Conservation (phyloP, 2,888 invertebrate genomes). For the Nomada fucata region DNA sequence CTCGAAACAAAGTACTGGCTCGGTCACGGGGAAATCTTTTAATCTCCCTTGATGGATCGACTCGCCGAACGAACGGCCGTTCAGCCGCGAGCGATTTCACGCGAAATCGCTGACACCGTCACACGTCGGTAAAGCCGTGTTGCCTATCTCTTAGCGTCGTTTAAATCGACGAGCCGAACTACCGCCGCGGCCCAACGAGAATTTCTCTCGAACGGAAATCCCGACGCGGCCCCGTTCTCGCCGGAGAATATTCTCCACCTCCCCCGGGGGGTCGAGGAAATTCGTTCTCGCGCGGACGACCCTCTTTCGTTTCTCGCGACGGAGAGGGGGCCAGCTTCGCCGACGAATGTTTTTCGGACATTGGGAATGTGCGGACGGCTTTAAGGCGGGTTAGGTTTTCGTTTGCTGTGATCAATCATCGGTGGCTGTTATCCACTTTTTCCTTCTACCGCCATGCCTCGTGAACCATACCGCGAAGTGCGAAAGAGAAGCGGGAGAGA, state of each 20-base stretch:
- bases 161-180: slow-evolving; percentile 2
- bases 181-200: slow-evolving; percentile 13
- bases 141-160: neutral
- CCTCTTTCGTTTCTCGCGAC: slow-evolving; percentile 46
- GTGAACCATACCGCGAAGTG: slow-evolving; percentile 80
- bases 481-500: slow-evolving; percentile 17
- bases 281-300: slow-evolving; percentile 34
- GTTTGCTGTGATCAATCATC: slow-evolving; percentile 72
- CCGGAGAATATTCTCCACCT: slow-evolving; percentile 14
- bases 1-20: slow-evolving; percentile 5
- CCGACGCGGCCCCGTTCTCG: slow-evolving; percentile 24
- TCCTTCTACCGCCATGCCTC: slow-evolving; percentile 82
- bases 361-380: slow-evolving; percentile 68
- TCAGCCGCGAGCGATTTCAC: slow-evolving; percentile 25
- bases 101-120: slow-evolving; percentile 29
- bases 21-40: slow-evolving; percentile 15
- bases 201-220: slow-evolving; percentile 32
- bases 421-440: slow-evolving; percentile 62
- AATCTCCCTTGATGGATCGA: slow-evolving; percentile 27
- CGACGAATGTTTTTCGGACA: slow-evolving; percentile 81
- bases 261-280: slow-evolving; percentile 6
- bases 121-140: neutral
- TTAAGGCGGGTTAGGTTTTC: slow-evolving; percentile 48
- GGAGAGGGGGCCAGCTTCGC: slow-evolving; percentile 58
- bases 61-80: slow-evolving; percentile 12